Percentiles rank a stretch among this genome's conserved stretches.
Conservation (phyloP, 2,113 vertebrate species). For the Panthera leo region DNA sequence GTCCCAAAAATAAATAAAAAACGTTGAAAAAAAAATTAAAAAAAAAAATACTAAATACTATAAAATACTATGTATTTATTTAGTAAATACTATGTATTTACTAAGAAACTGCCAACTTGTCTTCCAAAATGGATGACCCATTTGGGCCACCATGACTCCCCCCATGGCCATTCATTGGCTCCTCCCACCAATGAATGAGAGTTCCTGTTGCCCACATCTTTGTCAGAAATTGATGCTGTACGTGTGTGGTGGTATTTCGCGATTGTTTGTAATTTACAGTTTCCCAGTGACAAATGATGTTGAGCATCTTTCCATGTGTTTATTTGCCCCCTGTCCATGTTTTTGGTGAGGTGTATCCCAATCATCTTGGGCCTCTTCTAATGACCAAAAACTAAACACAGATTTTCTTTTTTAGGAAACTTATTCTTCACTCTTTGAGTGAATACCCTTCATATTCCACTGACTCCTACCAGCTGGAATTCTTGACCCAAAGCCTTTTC, state of each 20-base stretch:
- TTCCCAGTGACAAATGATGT: not conserved
- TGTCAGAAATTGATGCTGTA: not conserved
- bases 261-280: not conserved
- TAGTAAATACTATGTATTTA: too few relatives aligned
- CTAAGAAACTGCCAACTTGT: too few relatives aligned
- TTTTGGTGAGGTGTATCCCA: not conserved
- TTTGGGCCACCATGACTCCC: too few relatives aligned
- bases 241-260: not conserved
- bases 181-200: not conserved
- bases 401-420: not conserved
- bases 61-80: too few relatives aligned
- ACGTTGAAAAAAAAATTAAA: too few relatives aligned
- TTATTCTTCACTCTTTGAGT: not conserved
- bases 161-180: too few relatives aligned
- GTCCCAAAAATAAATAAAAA: too few relatives aligned
- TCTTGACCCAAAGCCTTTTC: not conserved
- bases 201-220: not conserved
- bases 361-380: not conserved
- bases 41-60: too few relatives aligned
- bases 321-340: not conserved
- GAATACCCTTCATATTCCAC: not conserved
- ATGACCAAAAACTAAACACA: not conserved
- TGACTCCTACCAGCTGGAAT: not conserved
- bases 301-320: not conserved
- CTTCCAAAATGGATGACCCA: not conserved